phyloP scores from a whole-genome alignment of 35 echinoderm and acorn worm genomes.

The Strongylocentrotus purpuratus region DNA sequence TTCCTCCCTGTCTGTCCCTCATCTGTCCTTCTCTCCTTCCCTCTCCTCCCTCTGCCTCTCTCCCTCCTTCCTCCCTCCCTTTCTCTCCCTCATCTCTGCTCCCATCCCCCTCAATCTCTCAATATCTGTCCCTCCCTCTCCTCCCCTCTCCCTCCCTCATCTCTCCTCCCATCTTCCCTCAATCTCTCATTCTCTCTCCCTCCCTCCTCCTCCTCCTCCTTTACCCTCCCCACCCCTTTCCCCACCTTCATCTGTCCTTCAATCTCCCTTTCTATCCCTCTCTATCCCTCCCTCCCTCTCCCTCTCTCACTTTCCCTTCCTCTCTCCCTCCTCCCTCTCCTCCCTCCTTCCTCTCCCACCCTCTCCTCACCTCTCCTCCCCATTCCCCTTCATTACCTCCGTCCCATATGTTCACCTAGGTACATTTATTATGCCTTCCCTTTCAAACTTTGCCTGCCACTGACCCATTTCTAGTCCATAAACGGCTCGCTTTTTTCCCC shows the following conservation, averaged over 20 bases:
- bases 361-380: background rate
- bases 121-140: background rate
- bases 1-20: background rate
- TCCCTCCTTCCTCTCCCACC: background rate
- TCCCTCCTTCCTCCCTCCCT: background rate
- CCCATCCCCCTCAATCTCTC: background rate
- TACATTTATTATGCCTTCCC: background rate
- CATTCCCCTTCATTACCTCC: background rate
- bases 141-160: no score
- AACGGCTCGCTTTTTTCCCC: background rate
- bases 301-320: no score
- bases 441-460: conserved; percentile 8
- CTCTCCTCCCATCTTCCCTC: no score
- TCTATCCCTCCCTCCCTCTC: no score
- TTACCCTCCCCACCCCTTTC: background rate
- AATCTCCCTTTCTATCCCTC: no score
- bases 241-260: no score
- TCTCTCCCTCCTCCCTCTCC: no score
- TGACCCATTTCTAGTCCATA: background rate
- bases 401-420: background rate
- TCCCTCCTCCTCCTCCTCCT: background rate
- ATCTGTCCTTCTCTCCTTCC: background rate
- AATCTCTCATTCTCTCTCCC: background rate
- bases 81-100: no score
- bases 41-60: background rate